A percentile compares a stretch with the other conserved stretches of the same genome.
Conservation (phyloP, 2,113 vertebrate genomes). For the Chlorodrepanis virens region DNA sequence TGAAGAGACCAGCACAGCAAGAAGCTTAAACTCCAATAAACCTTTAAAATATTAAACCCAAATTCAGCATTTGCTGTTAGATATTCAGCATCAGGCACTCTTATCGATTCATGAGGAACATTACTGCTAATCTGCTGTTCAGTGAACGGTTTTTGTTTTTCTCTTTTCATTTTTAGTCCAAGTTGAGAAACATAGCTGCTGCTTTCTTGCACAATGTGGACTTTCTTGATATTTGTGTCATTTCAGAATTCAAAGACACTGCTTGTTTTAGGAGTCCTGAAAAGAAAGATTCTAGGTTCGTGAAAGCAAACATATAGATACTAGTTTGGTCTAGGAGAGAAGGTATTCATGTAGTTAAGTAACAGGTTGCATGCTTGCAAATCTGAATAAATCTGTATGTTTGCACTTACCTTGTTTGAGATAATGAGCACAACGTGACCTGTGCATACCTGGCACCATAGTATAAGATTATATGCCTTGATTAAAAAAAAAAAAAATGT, state of each 20-base stretch:
- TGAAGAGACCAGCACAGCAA: conserved; percentile 93
- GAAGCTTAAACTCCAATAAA: conserved; percentile 82
- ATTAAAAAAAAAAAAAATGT: conserved; percentile 54
- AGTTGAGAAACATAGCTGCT: conserved; percentile 87
- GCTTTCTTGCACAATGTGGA: conserved; percentile 88
- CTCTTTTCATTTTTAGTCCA: conserved; percentile 76
- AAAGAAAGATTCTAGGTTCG: conserved; percentile 63
- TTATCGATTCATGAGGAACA: conserved; percentile 79
- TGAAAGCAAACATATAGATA: conserved; percentile 66
- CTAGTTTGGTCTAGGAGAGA: conserved; percentile 69
- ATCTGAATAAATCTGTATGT: conserved; percentile 71
- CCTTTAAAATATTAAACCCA: conserved; percentile 75
- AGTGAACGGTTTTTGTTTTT: conserved; percentile 83
- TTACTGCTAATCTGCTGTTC: conserved; percentile 86
- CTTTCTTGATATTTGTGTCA: conserved; percentile 80
- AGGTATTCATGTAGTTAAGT: conserved; percentile 70
- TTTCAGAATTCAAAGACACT: conserved; percentile 77
- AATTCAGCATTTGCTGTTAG: conserved; percentile 84
- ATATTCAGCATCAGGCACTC: conserved; percentile 81
- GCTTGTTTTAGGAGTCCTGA: conserved; percentile 71
- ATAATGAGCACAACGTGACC: conserved; percentile 61
- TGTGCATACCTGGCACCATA: conserved; percentile 67
- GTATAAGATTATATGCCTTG: conserved; percentile 73
- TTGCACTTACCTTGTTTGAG: conserved; percentile 65
- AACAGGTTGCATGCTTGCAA: conserved; percentile 80